Percentiles rank a stretch among this genome's conserved stretches.
phyloP scores from a whole-genome alignment of 2,888 invertebrate genomes.

The Dyspetes luteomarginatus region DNA sequence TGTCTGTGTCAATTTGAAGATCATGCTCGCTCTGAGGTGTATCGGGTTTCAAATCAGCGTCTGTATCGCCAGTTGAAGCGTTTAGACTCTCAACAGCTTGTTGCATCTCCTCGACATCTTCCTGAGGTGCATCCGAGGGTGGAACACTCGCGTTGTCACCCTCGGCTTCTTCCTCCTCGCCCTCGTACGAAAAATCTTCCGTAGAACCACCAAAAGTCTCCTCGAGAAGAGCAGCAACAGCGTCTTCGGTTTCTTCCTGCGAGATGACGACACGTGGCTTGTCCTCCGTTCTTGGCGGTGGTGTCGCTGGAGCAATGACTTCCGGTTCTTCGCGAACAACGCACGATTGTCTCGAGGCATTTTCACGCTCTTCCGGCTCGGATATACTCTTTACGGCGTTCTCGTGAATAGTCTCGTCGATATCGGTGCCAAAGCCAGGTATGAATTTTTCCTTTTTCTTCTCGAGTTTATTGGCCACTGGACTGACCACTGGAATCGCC shows the following conservation, averaged over 20 bases:
- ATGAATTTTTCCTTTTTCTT: conserved; percentile 87
- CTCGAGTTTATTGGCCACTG: conserved; percentile 75
- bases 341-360: conserved; percentile 71
- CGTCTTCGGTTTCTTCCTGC: conserved; percentile 96
- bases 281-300: conserved; percentile 88
- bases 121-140: conserved; percentile 85
- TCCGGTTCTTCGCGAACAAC: conserved; percentile 77
- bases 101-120: conserved; percentile 92
- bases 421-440: conserved; percentile 87
- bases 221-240: conserved; percentile 93
- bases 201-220: conserved; percentile 91
- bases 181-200: conserved; percentile 82
- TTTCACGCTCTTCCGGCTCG: conserved; percentile 83
- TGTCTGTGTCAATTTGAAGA: conserved; percentile 93
- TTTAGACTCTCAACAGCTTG: conserved; percentile 93
- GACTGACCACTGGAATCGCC: conserved; percentile 26
- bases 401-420: conserved; percentile 90
- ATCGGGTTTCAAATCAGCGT: conserved; percentile 88
- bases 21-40: conserved; percentile 94
- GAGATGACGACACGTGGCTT: conserved; percentile 93
- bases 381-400: conserved; percentile 92
- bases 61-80: conserved; percentile 84
- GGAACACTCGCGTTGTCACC: conserved; percentile 83
- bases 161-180: conserved; percentile 83
- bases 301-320: conserved; percentile 82